A percentile compares a stretch with the other conserved stretches of the same genome.
Evolutionary conservation across 1,140 invertebrate genomes (phyloP).

Genomic region (Hypothenemus hampei): DNA sequence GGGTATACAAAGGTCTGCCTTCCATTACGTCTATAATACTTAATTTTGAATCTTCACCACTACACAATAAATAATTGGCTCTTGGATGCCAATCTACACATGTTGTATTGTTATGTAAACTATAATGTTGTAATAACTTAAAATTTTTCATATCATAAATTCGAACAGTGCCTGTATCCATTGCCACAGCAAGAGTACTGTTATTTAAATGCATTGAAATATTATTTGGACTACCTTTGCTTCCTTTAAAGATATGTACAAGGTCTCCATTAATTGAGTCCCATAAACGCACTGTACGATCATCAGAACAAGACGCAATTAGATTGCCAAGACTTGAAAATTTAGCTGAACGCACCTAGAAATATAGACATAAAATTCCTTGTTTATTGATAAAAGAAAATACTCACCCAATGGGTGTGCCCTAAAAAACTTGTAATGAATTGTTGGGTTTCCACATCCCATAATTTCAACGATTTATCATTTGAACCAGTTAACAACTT

Average conservation of each 20-base stretch:
- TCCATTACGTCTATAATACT: conserved; percentile 81
- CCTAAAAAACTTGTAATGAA: conserved; percentile 74
- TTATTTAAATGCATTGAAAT: conserved; percentile 78
- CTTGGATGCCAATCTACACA: conserved; percentile 68
- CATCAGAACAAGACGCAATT: conserved; percentile 81
- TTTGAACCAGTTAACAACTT: conserved; percentile 77
- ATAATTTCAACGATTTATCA: conserved; percentile 81
- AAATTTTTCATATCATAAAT: conserved; percentile 76
- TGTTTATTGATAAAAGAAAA: neutral
- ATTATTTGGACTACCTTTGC: conserved; percentile 51
- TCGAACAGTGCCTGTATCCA: conserved; percentile 69
- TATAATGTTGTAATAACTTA: conserved; percentile 79
- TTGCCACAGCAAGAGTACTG: conserved; percentile 69
- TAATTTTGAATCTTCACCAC: conserved; percentile 64
- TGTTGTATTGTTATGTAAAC: conserved; percentile 63
- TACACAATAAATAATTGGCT: conserved; percentile 66
- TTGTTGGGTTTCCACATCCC: conserved; percentile 61
- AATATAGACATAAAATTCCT: neutral
- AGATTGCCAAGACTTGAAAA: conserved; percentile 75
- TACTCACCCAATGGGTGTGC: conserved; percentile 80
- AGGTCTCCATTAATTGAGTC: conserved; percentile 63
- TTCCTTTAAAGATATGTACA: conserved; percentile 71
- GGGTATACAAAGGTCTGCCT: conserved; percentile 79
- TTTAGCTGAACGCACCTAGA: conserved; percentile 56
- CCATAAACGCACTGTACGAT: conserved; percentile 78